Evolutionary conservation across 53 echinoderm and acorn worm species (phyloP).

Genomic region (Astropecten irregularis): DNA sequence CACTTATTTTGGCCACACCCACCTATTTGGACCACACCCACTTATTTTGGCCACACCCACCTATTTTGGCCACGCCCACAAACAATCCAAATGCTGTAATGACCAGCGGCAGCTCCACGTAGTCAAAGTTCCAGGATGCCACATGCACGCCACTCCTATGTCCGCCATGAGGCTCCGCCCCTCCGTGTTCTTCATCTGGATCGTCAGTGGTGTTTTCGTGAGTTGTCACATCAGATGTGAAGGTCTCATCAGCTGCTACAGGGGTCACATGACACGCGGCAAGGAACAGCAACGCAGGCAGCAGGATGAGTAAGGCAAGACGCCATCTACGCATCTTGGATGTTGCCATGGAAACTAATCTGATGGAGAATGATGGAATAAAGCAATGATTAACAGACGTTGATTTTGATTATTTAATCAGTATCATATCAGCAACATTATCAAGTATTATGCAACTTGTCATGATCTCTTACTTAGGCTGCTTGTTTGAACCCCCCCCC

Average conservation of each 20-base stretch:
- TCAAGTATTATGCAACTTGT: no score
- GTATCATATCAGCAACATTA: no score
- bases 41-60: slow-evolving; percentile 51
- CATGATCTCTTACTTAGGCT: no score
- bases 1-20: not conserved
- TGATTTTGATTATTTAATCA: no score
- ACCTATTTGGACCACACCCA: not conserved
- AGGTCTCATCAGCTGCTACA: not conserved
- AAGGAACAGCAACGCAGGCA: not conserved
- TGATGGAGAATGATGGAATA: no score
- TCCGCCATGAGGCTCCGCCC: not conserved
- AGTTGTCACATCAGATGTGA: not conserved
- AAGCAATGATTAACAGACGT: no score
- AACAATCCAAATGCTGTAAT: slow-evolving; percentile 63
- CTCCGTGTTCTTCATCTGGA: not conserved
- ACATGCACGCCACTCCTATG: slow-evolving; percentile 48
- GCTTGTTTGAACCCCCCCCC: no score
- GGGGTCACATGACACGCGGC: not conserved
- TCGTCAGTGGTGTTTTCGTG: not conserved
- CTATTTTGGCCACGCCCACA: slow-evolving; percentile 78
- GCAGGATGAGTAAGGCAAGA: not conserved
- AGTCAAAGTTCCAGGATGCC: slow-evolving; percentile 54
- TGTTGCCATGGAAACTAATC: slow-evolving; percentile 6
- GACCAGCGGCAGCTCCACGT: slow-evolving; percentile 58
- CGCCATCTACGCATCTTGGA: not conserved